Base-by-base conservation (phyloP, 37 sponge, comb jelly and placozoan genomes). In the Beroe ovata region DNA sequence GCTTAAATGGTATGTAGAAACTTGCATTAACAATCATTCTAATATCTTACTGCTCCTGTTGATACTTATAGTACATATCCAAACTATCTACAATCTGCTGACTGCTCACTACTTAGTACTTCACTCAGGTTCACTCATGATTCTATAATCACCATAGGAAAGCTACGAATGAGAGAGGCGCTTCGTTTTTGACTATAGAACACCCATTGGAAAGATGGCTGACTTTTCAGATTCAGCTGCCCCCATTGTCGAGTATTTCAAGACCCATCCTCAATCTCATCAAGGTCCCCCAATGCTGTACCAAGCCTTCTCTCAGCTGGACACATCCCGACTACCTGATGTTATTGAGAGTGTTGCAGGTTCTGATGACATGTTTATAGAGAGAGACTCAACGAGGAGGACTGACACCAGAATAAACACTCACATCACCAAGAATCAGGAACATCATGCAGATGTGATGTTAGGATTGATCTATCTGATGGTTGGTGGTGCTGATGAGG, bases 391-490 rank as follows among this genome's bases (percentile, higher is more conserved):
- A 47, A 23, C 22, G 21, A 16, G 63, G 63, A 62, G 63, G 63
- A 20, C 8, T 28, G 71, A 29, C 8, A 39, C 22, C 1, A 22
- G 84, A 2, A 54, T 77, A 4, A 77, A 77, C 84, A 77, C 84
- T 14, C 54, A 42, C 28, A 42, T 39, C n/a, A 26, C 84, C 1
- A 77, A 77, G 84, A 35, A 77, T 20, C 84, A 77, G 84, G 84
- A 77, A 42, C 84, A 77, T 19, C 26, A 39, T 40, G 84, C 84
- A 22, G 84, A 77, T 77, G 84, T 77, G 8, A 77, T 77, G 84
- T 42, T 77, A 41, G 84, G 84, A 40, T 36, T 77, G 3, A 26
- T 77, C 8, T 42, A 77, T 23, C 26, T 77, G 84, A 39, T 77
- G 42, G 84, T 77, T 3, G 84, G 84, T 6, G 84, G 84, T 1